Evolutionary conservation across 2,797 vertebrate genomes (phyloP), one percentile per base, ranked within the genome.

Genomic region (Gymnodraco acuticeps): DNA sequence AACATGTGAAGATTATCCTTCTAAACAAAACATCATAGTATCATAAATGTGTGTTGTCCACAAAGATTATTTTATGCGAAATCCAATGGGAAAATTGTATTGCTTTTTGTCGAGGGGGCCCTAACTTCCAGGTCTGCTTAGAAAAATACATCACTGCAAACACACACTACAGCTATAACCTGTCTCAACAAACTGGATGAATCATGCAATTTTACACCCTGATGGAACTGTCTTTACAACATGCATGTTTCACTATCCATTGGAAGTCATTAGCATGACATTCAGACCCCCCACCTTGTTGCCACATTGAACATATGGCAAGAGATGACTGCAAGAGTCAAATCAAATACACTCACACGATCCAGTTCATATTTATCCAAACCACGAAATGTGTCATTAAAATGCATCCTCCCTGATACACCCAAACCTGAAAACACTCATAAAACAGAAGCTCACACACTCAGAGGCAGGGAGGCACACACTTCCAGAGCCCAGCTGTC

Each of bases 401-500:
- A 63, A 64, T 33, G 10, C 12, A 58, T 10, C 9, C 48, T 54
- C 41, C 41, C 52, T 38, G 13, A 62, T 17, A 51, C 50, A 47
- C 15, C 54, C 19, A 62, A 20, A 75, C 27, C 42, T 67, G 62
- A 41, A 77, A 66, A 77, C 70, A 47, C 64, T 58, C 64, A 64
- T 47, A n/a, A 83, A 77, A 73, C 23, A 33, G 52, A 62, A 23
- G 48, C 70, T 41, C 13, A 43, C 58, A 50, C 67, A 51, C 45
- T 58, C 20, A 50, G 58, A 73, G 27, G 56, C 50, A 75, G 55
- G 33, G 52, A 82, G 65, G 64, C 52, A 60, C 23, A 55, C 51
- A 64, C 54, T 65, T 65, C 48, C 70, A 75, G 64, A 68, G 56
- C 74, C 73, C 31, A 27, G 72, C 83, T 89, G 84, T 83, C 89